Evolutionary conservation across 2,797 vertebrate genomes (phyloP), one percentile per base, ranked within the genome.

Genomic region (Triplophysa bombifrons): DNA sequence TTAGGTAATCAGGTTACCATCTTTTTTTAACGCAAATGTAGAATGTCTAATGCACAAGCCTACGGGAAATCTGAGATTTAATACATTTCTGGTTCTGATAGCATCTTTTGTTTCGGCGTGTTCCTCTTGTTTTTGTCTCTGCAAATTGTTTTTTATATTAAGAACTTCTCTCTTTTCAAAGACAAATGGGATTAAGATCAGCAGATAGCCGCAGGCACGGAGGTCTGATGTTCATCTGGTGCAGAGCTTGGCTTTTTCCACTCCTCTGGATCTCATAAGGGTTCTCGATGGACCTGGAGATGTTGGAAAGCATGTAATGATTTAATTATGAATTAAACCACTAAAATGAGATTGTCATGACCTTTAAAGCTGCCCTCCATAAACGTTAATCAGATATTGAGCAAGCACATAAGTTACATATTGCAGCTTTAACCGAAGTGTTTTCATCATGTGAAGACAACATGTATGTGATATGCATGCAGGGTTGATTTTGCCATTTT

Each of bases 181-280:
- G 58, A 34, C 14, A 30, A 17, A 74, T 74, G 20, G 55, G 55
- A 58, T 58, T 58, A 58, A 58, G 20, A 58, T 58, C 27, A 16
- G 44, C 58, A 50, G 72, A 74, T 64, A 7, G 19, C 72, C 72
- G 51, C 58, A 14, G 25, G 44, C 72, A 63, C 61, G 25, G 44
- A 74, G 17, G 25, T 61, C 71, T 48, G 56, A 73, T 61, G 41
- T 17, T 14, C 55, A 61, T 73, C 55, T 58, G 7, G 30, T 55
- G 4, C 34, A 44, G 41, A 19, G 56, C 56, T 50, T 20, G 30
- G 44, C 14, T 64, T 74, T 5, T 27, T 73, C 5, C 55, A 25
- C 56, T 51, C 19, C 34, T 50, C 72, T 51, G 72, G 58, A 64
- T 74, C 58, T 74, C 58, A 51, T 74, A 74, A 64, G 60, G 46